These are phyloP conservation scores for Leucoptera coffeella DNA, from an alignment of 2,888 invertebrate species.

Conservation along the genomic window DNA sequence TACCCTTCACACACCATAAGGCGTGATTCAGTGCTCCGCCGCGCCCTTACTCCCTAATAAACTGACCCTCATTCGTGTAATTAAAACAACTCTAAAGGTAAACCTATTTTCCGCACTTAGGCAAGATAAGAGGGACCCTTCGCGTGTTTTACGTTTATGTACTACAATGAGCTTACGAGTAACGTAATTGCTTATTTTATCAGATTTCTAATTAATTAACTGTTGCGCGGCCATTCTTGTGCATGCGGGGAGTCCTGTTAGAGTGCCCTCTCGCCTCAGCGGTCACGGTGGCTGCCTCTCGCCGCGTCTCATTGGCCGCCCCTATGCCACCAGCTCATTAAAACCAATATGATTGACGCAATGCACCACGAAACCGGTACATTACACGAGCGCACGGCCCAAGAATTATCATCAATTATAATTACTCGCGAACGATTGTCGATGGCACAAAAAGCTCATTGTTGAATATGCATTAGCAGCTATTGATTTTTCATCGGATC, in stretches of 20 bases:
- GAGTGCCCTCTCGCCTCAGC: too few species aligned
- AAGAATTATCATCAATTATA: conserved; percentile 8
- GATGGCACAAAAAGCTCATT: conserved; percentile 13
- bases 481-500: conserved; percentile 18
- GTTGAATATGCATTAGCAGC: conserved; percentile 16
- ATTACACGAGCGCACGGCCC: neutral
- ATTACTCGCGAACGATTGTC: conserved; percentile 13
- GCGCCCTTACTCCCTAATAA: too few species aligned
- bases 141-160: conserved; percentile 12
- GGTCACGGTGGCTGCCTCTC: too few species aligned
- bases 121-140: conserved; percentile 11
- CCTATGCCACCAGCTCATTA: too few species aligned
- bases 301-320: too few species aligned
- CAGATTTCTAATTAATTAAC: conserved; percentile 3
- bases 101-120: conserved; percentile 14
- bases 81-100: conserved; percentile 23
- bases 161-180: conserved; percentile 5
- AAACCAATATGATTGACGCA: conserved; percentile 1
- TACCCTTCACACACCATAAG: too few species aligned
- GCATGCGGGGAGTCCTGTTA: too few species aligned
- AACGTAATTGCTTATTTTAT: conserved; percentile 1
- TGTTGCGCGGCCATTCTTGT: too few species aligned
- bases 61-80: conserved; percentile 20
- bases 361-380: neutral
- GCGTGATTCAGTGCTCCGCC: too few species aligned